Conservation (phyloP, 2,888 invertebrate genomes). For the Villa cingulata region DNA sequence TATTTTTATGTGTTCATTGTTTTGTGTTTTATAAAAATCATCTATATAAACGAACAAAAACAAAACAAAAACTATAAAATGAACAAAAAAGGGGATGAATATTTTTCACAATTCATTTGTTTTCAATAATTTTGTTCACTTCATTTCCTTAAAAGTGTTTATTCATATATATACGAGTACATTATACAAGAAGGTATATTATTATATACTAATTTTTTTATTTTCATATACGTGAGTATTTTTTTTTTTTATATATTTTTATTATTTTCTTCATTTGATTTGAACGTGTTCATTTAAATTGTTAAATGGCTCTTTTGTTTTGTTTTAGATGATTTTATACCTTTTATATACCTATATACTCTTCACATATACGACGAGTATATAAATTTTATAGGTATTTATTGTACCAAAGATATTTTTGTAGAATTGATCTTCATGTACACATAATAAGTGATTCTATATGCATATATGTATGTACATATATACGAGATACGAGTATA, state of each 20-base stretch:
- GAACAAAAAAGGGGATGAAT: conserved; percentile 10
- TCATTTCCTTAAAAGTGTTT: not conserved
- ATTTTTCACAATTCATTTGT: conserved; percentile 12
- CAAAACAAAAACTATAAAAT: conserved; percentile 9
- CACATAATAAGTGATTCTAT: too few relatives aligned
- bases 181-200: too few relatives aligned
- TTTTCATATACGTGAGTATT: too few relatives aligned
- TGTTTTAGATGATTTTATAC: not conserved
- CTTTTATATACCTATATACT: not conserved
- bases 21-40: too few relatives aligned
- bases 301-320: conserved; percentile 5
- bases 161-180: too few relatives aligned
- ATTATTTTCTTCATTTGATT: conserved; percentile 4
- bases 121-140: not conserved
- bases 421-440: too few relatives aligned
- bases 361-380: not conserved
- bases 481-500: too few relatives aligned
- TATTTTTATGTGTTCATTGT: too few relatives aligned
- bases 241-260: too few relatives aligned
- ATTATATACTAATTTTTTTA: not conserved
- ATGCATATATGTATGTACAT: too few relatives aligned
- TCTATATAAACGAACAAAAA: conserved; percentile 6
- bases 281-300: not conserved
- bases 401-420: too few relatives aligned
- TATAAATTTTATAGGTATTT: too few relatives aligned